phyloP scores from a whole-genome alignment of 2,797 vertebrate genomes.

The Pipistrellus pipistrellus region DNA sequence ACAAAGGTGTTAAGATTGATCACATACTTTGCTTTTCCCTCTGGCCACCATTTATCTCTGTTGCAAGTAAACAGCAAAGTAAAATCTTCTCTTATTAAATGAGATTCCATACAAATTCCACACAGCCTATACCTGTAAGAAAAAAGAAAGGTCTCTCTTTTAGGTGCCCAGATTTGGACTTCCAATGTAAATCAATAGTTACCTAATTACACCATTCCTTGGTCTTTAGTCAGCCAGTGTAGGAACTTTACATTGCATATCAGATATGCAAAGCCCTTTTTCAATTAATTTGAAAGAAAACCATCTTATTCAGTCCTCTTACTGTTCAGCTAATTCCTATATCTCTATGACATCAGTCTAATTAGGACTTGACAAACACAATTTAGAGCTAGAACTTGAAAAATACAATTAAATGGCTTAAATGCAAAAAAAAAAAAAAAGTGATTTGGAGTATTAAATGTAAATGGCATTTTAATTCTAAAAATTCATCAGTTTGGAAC shows the following conservation, averaged over 20 bases:
- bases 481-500: constrained; percentile 89
- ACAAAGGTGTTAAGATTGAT: constrained; percentile 86
- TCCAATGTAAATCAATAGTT: constrained; percentile 77
- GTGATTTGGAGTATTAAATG: constrained; percentile 86
- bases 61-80: constrained; percentile 83
- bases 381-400: constrained; percentile 84
- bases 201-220: constrained; percentile 54
- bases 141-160: constrained; percentile 63
- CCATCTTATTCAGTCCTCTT: background rate
- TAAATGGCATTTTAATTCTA: constrained; percentile 89
- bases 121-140: constrained; percentile 79
- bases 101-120: constrained; percentile 79
- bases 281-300: constrained; percentile 1
- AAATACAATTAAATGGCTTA: constrained; percentile 86
- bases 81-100: constrained; percentile 85
- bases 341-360: constrained; percentile 76
- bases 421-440: constrained; percentile 81
- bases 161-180: constrained; percentile 75
- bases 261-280: constrained; percentile 6
- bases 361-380: constrained; percentile 82
- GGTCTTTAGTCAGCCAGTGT: background rate
- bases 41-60: constrained; percentile 86
- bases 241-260: background rate
- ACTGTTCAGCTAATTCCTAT: constrained; percentile 53
- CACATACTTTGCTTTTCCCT: constrained; percentile 80